phyloP scores from a whole-genome alignment of 2,888 invertebrate genomes.

The Ephialtes manifestator region DNA sequence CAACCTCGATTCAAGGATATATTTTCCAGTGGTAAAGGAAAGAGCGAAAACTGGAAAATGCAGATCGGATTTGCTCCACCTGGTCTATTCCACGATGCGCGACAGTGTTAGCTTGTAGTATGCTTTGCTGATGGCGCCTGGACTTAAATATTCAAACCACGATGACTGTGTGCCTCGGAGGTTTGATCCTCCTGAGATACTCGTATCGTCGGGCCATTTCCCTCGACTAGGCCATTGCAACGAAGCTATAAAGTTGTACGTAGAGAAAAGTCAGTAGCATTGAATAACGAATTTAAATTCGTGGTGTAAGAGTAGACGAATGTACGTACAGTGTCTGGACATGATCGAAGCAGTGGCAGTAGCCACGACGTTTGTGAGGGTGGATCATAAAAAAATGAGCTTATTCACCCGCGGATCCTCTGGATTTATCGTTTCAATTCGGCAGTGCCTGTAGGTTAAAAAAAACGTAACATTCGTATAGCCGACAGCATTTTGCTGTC shows the following conservation, averaged over 20 bases:
- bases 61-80: slow-evolving; percentile 63
- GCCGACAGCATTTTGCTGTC: slow-evolving; percentile 23
- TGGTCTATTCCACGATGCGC: slow-evolving; percentile 15
- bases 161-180: slow-evolving; percentile 64
- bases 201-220: slow-evolving; percentile 12
- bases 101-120: slow-evolving; percentile 51
- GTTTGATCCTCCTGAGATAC: slow-evolving; percentile 31
- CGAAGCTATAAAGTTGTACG: slow-evolving; percentile 24
- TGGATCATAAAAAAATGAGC: slow-evolving; percentile 47
- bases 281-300: slow-evolving; percentile 51
- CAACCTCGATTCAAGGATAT: slow-evolving; percentile 36
- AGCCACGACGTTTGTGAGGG: not conserved
- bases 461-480: slow-evolving; percentile 37
- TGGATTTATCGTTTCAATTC: slow-evolving; percentile 52
- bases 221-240: not conserved
- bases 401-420: slow-evolving; percentile 15
- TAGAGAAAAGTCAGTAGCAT: not conserved
- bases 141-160: slow-evolving; percentile 69
- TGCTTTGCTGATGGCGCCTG: slow-evolving; percentile 30
- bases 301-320: slow-evolving; percentile 23
- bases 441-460: not conserved
- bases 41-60: slow-evolving; percentile 55
- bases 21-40: slow-evolving; percentile 34
- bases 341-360: slow-evolving; percentile 3
- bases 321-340: not conserved